Evolutionary conservation across 1,140 invertebrate genomes (phyloP), one percentile per base, ranked within the genome.

Genomic region (Drosophila aff.): DNA sequence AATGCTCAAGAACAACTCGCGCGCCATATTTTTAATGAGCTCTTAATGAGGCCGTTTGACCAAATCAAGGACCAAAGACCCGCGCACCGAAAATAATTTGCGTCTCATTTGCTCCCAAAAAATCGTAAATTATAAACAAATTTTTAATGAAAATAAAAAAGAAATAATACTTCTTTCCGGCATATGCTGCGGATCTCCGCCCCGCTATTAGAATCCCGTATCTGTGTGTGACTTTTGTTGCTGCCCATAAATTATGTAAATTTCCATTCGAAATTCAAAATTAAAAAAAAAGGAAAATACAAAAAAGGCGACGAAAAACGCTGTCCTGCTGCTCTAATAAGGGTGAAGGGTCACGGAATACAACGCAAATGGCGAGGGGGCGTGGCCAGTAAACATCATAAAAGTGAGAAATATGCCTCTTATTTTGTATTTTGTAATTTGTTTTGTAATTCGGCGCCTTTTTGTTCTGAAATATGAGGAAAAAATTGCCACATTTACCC

Each of bases 211-310:
- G 52, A 40, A 61, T 73, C 31, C 69, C 71, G 68, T 74, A 74
- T 74, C 71, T 81, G 76, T 62, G 47, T 81, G 84, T 89, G 84
- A 87, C 84, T 87, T 89, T 85, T 90, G 84, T 81, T 85, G 85
- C 64, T 73, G 85, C 60, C 64, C 81, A 89, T 89, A 89, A 90
- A 89, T 89, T 90, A 89, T 89, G 85, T 76, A 89, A 89, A 89
- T 87, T 89, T 83, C 53, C 26, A 47, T 60, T 73, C 61, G 43
- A 73, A 79, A 73, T 79, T 79, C 58, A 64, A 84, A 85, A 84
- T 79, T 86, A 85, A 74, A 85, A 78, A 68, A 87, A 31, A 18
- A n/a, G 47, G 6, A 46, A 47, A 47, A 47, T 47, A 47, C 47
- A n/a, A 49, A 33, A 38, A 66, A 58, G 67, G 53, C 38, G 64